Evolutionary conservation across 2,888 invertebrate genomes (phyloP).

Genomic region (Ectemnius lituratus): DNA sequence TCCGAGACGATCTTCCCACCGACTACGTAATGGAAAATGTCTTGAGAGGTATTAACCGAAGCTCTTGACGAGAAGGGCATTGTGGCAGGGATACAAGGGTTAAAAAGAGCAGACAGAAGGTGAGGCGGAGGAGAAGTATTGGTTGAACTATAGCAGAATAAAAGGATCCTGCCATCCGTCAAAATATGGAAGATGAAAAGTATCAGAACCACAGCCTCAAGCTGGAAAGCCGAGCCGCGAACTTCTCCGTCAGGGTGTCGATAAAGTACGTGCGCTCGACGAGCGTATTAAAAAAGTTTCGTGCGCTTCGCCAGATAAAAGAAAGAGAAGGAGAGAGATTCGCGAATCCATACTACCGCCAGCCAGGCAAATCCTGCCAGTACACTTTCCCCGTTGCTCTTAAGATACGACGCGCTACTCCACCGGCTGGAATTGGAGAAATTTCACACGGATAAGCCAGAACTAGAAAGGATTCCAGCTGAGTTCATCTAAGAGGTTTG

Average conservation of each 20-base stretch:
- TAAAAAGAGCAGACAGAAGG: conserved; percentile 5
- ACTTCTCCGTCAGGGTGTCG: conserved; percentile 10
- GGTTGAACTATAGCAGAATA: conserved; percentile 23
- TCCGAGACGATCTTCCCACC: conserved; percentile 13
- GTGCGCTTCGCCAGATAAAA: neutral
- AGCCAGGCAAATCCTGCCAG: conserved; percentile 1
- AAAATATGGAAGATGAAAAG: conserved; percentile 37
- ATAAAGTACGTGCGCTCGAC: conserved; percentile 14
- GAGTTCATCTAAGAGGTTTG: neutral
- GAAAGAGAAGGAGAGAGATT: neutral
- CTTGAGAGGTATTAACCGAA: conserved; percentile 25
- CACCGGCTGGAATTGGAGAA: neutral
- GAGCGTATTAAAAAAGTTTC: conserved; percentile 41
- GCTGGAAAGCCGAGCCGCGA: conserved; percentile 1
- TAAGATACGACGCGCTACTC: neutral
- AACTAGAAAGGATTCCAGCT: neutral
- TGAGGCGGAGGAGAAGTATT: conserved; percentile 5
- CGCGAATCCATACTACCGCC: neutral
- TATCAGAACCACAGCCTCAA: conserved; percentile 14
- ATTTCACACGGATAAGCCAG: neutral
- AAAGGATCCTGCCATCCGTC: conserved; percentile 43
- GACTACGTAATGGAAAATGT: conserved; percentile 29
- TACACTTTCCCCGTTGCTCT: neutral
- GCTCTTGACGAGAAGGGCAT: conserved; percentile 16
- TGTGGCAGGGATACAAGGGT: conserved; percentile 20